phyloP scores from a whole-genome alignment of 2,888 invertebrate species.

The Synergus gifuensis region DNA sequence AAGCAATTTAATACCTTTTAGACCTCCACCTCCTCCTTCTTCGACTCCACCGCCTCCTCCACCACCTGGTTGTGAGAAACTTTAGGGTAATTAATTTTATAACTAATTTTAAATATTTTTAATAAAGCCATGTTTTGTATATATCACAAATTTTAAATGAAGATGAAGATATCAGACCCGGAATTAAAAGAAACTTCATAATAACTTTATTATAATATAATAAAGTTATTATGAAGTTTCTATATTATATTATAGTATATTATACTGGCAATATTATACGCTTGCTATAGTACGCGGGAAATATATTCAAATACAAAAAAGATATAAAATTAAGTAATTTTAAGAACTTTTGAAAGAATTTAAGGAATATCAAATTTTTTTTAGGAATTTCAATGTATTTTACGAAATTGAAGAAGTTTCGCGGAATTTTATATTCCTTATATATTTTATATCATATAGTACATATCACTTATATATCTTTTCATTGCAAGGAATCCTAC shows the following conservation, averaged over 20 bases:
- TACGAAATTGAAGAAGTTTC: too few species aligned
- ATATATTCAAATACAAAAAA: too few species aligned
- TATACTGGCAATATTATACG: too few species aligned
- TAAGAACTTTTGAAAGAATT: too few species aligned
- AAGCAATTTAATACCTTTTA: slow-evolving; percentile 30
- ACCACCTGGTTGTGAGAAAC: slow-evolving; percentile 41
- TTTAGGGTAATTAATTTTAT: slow-evolving; percentile 21
- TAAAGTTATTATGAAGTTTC: too few species aligned
- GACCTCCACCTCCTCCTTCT: slow-evolving; percentile 57
- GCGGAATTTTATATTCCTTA: too few species aligned
- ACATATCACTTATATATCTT: not conserved
- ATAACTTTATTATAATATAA: not conserved
- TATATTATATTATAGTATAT: too few species aligned
- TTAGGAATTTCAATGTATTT: too few species aligned
- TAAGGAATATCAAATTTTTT: too few species aligned
- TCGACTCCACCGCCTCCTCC: slow-evolving; percentile 57
- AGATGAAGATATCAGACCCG: slow-evolving; percentile 25
- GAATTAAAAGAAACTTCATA: slow-evolving; percentile 17
- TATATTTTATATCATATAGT: too few species aligned
- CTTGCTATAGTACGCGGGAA: too few species aligned
- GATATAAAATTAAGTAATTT: too few species aligned
- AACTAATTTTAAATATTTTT: slow-evolving; percentile 31
- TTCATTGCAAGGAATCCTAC: not conserved
- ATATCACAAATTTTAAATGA: not conserved
- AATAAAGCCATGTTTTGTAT: not conserved